Conservation (phyloP, 2,113 vertebrate genomes). For the Acinonyx jubatus region DNA sequence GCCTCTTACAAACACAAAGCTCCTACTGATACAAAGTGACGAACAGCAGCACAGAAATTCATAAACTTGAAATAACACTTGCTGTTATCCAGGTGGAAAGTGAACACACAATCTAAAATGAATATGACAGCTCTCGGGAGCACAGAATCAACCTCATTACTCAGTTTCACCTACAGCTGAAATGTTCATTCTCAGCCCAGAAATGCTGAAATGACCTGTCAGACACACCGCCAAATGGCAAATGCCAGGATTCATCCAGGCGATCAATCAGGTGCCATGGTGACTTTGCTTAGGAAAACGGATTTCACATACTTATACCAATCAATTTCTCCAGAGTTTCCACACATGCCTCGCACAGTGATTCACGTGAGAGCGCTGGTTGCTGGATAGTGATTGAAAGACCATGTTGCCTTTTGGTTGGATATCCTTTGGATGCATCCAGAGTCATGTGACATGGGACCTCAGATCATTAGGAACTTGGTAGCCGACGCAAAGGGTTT, state of each 20-base stretch:
- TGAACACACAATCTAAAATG: background rate
- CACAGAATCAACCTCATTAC: background rate
- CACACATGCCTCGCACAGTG: background rate
- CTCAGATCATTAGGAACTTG: background rate
- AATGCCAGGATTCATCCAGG: background rate
- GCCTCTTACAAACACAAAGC: background rate
- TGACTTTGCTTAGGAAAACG: background rate
- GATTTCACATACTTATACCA: background rate
- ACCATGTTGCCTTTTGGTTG: background rate
- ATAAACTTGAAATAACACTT: slow-evolving; percentile 35
- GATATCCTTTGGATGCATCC: background rate
- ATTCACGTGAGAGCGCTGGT: background rate
- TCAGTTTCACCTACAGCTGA: slow-evolving; percentile 36
- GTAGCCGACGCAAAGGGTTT: background rate
- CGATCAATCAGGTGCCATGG: background rate
- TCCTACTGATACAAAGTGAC: background rate
- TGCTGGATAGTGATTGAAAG: background rate
- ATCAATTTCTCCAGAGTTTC: background rate
- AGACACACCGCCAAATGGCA: background rate
- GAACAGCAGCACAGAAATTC: slow-evolving; percentile 1
- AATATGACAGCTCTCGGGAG: slow-evolving; percentile 8
- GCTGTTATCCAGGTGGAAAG: background rate
- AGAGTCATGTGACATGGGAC: background rate
- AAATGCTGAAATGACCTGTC: slow-evolving; percentile 20
- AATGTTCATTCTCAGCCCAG: background rate